These are phyloP conservation scores for Panagrolaimus sp. DNA, from an alignment of 1,140 invertebrate genomes.

Conservation along the genomic window DNA sequence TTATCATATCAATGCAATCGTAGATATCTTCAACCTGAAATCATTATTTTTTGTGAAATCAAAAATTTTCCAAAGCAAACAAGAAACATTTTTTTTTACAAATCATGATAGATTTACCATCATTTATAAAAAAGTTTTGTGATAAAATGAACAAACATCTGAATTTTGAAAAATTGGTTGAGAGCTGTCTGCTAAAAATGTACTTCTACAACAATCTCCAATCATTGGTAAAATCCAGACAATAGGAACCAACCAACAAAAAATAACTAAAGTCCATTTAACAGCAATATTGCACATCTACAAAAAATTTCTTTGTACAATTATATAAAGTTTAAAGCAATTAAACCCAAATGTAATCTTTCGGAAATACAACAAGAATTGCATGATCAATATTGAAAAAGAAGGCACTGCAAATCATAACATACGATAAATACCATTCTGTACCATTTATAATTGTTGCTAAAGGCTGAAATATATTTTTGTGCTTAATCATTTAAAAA, in stretches of 20 bases:
- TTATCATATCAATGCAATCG: constrained; percentile 23
- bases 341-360: constrained; percentile 22
- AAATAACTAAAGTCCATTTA: constrained; percentile 2
- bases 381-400: constrained; percentile 24
- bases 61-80: neutral
- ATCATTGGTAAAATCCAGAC: constrained; percentile 26
- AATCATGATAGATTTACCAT: no score
- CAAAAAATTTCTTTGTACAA: neutral
- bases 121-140: no score
- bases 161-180: constrained; percentile 18
- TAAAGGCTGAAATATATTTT: neutral
- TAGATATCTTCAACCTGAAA: constrained; percentile 25
- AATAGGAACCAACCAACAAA: constrained; percentile 27
- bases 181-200: constrained; percentile 15
- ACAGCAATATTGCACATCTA: constrained; percentile 25
- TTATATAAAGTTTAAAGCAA: neutral
- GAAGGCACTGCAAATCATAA: constrained; percentile 20
- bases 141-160: constrained; percentile 26
- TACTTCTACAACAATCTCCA: constrained; percentile 17
- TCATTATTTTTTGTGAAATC: neutral
- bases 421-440: constrained; percentile 23
- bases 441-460: neutral
- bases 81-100: no score
- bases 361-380: constrained; percentile 21
- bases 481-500: neutral